Conservation (phyloP, 2,113 vertebrate genomes). For the Acanthochromis polyacanthus region DNA sequence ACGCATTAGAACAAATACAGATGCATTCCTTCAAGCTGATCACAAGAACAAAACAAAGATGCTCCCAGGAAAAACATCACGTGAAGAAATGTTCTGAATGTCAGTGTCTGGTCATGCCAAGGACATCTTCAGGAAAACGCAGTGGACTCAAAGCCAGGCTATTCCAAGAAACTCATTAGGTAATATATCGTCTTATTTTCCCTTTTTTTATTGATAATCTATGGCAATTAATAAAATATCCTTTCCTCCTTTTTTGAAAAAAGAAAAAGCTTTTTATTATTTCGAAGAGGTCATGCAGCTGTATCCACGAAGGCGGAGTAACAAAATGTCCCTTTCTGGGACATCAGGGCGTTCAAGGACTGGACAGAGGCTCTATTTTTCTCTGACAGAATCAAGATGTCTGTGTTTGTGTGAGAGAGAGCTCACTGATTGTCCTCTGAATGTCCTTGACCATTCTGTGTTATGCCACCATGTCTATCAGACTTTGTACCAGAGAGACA, state of each 20-base stretch:
- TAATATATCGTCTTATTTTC: background rate
- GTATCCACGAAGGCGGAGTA: background rate
- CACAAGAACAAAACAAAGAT: slow-evolving; percentile 1
- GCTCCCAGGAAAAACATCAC: background rate
- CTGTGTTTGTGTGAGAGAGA: background rate
- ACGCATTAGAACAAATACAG: background rate
- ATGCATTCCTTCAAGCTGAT: background rate
- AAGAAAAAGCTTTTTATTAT: background rate
- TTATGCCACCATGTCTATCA: slow-evolving; percentile 31
- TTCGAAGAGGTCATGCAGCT: background rate
- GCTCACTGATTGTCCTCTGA: slow-evolving; percentile 16
- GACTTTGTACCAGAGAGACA: background rate
- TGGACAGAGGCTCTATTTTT: slow-evolving; percentile 14
- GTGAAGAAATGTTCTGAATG: background rate
- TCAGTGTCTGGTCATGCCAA: background rate
- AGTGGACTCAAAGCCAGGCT: background rate
- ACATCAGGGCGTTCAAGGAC: slow-evolving; percentile 3
- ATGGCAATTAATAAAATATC: too few species aligned
- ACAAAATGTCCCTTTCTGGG: slow-evolving; percentile 21
- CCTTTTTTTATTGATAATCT: too few species aligned
- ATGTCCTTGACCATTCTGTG: slow-evolving; percentile 50
- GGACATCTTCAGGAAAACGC: background rate
- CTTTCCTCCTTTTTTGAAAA: too few species aligned
- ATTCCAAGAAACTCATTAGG: background rate
- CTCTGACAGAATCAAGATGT: slow-evolving; percentile 39